phyloP scores from a whole-genome alignment of 2,797 vertebrate genomes.

The Acrossocheilus wenchowensis region DNA sequence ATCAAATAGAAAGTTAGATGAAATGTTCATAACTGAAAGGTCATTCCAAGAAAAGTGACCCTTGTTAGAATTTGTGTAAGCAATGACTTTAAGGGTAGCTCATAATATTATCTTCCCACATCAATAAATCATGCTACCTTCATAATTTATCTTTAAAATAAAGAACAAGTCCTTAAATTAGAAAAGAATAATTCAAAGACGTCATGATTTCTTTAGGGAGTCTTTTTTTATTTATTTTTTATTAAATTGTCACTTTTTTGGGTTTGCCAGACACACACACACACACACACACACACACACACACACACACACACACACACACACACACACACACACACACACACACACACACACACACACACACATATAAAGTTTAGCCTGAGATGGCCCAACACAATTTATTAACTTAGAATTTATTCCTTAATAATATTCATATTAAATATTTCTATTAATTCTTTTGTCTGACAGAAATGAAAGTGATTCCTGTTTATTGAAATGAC shows the following conservation, averaged over 20 bases:
- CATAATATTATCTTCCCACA: neutral
- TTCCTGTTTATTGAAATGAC: neutral
- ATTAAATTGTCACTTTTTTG: neutral
- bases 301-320: neutral
- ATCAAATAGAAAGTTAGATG: neutral
- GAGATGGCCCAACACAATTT: neutral
- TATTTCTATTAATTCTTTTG: neutral
- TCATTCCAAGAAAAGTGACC: neutral
- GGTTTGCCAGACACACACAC: neutral
- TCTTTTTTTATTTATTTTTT: neutral
- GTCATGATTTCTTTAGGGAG: neutral
- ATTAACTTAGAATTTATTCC: neutral
- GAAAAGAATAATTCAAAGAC: neutral
- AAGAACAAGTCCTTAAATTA: neutral
- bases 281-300: too few relatives aligned
- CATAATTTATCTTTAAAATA: neutral
- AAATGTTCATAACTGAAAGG: neutral
- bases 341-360: too few relatives aligned
- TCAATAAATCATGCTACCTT: neutral
- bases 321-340: neutral
- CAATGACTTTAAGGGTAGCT: neutral
- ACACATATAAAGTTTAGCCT: too few relatives aligned
- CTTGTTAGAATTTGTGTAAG: neutral
- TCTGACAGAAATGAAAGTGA: neutral
- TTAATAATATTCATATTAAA: neutral